Base-by-base conservation (phyloP, 2,888 invertebrate species). In the Fabriciana adippe region DNA sequence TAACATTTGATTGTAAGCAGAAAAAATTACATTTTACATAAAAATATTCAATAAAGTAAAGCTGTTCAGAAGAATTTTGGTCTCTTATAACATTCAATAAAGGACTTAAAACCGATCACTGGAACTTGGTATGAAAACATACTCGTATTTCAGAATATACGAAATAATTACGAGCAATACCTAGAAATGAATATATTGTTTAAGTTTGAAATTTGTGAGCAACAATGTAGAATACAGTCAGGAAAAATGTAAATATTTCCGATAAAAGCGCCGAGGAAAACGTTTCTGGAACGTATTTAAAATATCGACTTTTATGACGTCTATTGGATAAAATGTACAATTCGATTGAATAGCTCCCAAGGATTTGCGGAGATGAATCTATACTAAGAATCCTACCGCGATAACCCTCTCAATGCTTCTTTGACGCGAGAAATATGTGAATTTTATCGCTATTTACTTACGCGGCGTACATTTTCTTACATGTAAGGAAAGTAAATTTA, bases 381-480 rank as follows among this genome's bases (percentile, higher is more conserved):
- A 53, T 65, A 65, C 67, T 70, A 67, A 67, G 70, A 64, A 67
- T 60, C 61, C 67, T 62, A 64, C 56, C 63, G 61, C 61, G 55
- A 70, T 70, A 70, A 70, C 67, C 66, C 66, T 70, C 70, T 62
- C 67, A 55, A 70, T 55, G 67, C 61, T 67, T 57, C 70, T 70
- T 65, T 67, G 70, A 67, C 57, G 70, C 64, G 70, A 65, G 70
- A 67, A 70, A 70, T 56, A 67, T 70, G 70, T 53, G 67, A 67
- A 67, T 62, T 67, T 67, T 70, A 70, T 70, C 64, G 48, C 41
- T 67, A 70, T 70, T 56, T 64, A 41, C 61, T 53, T 48, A 67
- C 35, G 11, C 35, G 55, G 51, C 50, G 55, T 60, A 59, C 56
- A 64, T 60, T 62, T 63, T 59, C 61, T 47, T 63, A 56, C 26